Evolutionary conservation across 2,113 vertebrate genomes (phyloP).

Genomic region (Mystacornis crossleyi): DNA sequence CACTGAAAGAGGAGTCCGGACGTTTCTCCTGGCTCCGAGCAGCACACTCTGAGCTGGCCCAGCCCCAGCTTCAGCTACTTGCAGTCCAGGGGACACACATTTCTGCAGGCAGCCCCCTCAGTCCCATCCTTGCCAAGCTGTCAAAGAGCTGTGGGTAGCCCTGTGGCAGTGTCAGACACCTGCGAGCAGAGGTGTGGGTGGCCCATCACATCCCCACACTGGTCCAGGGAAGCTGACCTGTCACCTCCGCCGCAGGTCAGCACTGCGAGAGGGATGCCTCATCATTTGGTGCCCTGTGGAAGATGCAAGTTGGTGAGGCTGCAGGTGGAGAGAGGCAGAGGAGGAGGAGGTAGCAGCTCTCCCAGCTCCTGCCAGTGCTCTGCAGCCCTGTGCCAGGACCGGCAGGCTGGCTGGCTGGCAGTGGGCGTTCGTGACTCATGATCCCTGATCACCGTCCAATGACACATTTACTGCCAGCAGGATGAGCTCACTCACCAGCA

Average conservation of each 20-base stretch:
- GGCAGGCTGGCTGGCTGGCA: neutral
- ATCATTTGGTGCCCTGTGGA: neutral
- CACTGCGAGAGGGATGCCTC: neutral
- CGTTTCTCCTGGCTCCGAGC: neutral
- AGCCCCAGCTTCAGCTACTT: neutral
- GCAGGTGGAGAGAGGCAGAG: neutral
- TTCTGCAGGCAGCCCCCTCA: neutral
- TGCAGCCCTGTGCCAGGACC: neutral
- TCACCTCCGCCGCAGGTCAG: neutral
- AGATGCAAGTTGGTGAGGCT: neutral
- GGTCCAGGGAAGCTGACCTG: neutral
- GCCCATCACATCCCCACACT: accelerated
- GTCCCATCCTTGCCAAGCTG: neutral
- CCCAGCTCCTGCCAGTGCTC: neutral
- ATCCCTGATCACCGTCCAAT: neutral
- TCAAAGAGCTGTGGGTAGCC: neutral
- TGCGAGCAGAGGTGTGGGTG: accelerated
- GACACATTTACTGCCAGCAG: neutral
- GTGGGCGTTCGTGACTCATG: neutral
- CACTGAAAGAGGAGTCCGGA: neutral
- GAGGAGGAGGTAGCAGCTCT: neutral
- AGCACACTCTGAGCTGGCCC: neutral
- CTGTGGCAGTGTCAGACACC: neutral
- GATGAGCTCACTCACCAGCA: neutral
- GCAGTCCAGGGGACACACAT: neutral